phyloP scores from a whole-genome alignment of 64 coral and sea anemone species.

The Hydrozoanthus tunicans region DNA sequence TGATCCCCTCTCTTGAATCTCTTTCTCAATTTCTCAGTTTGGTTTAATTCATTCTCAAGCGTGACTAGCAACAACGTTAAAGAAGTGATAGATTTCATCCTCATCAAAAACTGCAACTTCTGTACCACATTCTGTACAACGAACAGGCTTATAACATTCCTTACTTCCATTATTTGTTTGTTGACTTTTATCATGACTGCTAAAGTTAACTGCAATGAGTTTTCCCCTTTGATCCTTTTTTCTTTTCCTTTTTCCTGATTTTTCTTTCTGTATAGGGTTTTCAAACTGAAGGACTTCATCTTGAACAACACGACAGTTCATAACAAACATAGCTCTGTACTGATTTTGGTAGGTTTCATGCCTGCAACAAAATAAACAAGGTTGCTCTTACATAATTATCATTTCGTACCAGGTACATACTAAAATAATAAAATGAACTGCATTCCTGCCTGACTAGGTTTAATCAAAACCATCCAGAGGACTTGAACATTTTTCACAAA shows the following conservation, averaged over 20 bases:
- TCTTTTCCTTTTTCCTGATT: slow-evolving; percentile 69
- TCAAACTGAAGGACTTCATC: slow-evolving; percentile 96
- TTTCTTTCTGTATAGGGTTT: slow-evolving; percentile 49
- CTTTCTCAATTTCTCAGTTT: too few species aligned
- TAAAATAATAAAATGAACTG: too few species aligned
- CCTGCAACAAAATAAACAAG: slow-evolving; percentile 48
- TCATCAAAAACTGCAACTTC: slow-evolving; percentile 95
- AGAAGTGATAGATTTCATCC: slow-evolving; percentile 98
- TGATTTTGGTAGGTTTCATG: slow-evolving; percentile 95
- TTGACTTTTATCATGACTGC: neutral
- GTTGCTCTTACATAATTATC: too few species aligned
- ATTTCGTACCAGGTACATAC: too few species aligned
- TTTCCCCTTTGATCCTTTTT: slow-evolving; percentile 75
- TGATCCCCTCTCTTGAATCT: too few species aligned
- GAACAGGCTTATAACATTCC: slow-evolving; percentile 89
- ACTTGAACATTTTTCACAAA: too few species aligned
- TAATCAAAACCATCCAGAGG: too few species aligned
- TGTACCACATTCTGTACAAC: slow-evolving; percentile 83
- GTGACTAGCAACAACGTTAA: slow-evolving; percentile 91
- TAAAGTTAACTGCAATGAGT: slow-evolving; percentile 61
- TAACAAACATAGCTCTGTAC: slow-evolving; percentile 99
- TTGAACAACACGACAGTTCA: slow-evolving; percentile 85
- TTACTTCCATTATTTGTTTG: neutral
- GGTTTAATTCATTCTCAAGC: slow-evolving; percentile 28
- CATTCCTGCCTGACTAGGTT: too few species aligned